Conservation (phyloP, 2,797 vertebrate genomes). For the Amphiprion clarkii region DNA sequence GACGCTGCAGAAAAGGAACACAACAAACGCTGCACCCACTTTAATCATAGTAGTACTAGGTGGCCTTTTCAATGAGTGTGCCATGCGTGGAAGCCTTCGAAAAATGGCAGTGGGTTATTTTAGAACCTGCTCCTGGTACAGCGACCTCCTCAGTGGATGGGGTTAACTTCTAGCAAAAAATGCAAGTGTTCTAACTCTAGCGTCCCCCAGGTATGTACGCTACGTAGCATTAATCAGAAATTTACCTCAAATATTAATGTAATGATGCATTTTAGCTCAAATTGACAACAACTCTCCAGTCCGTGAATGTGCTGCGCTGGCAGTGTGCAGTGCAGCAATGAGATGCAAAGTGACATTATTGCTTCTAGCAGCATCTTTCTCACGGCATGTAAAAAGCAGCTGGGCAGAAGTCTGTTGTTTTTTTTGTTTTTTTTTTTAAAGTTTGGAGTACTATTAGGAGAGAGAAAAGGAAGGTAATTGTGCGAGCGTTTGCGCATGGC, state of each 20-base stretch:
- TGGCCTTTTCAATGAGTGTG: not conserved
- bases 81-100: too few species aligned
- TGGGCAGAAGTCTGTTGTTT: slow-evolving; percentile 28
- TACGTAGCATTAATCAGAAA: slow-evolving; percentile 40
- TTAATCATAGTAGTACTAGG: not conserved
- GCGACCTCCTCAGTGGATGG: not conserved
- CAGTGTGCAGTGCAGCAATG: slow-evolving; percentile 64
- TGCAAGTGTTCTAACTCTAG: not conserved
- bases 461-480: slow-evolving; percentile 3
- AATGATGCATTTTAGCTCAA: slow-evolving; percentile 64
- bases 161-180: too few species aligned
- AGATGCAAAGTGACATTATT: slow-evolving; percentile 78
- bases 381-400: slow-evolving; percentile 31
- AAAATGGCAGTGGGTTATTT: not conserved
- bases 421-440: not conserved
- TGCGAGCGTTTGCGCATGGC: slow-evolving; percentile 8
- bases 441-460: slow-evolving; percentile 17
- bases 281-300: slow-evolving; percentile 53
- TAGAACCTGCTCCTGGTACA: not conserved
- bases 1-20: too few species aligned
- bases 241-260: slow-evolving; percentile 71
- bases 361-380: slow-evolving; percentile 76
- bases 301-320: slow-evolving; percentile 60
- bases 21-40: not conserved
- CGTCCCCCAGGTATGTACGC: slow-evolving; percentile 25